Conservation (phyloP, 2,797 vertebrate genomes). For the Tarsius wallacei region DNA sequence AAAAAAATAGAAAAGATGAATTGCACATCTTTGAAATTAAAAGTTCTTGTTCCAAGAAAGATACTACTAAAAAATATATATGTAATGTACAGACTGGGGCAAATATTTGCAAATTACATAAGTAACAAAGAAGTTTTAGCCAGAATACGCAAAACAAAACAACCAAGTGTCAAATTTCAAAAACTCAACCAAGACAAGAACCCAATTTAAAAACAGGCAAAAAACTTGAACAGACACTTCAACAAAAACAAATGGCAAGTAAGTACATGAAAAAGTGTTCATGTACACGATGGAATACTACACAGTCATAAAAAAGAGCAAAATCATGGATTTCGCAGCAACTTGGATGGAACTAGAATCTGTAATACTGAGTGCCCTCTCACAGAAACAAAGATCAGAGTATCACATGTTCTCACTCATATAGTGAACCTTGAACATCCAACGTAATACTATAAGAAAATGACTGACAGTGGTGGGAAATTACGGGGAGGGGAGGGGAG, state of each 20-base stretch:
- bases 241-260: not conserved
- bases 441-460: too few species aligned
- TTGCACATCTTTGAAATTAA: slow-evolving; percentile 26
- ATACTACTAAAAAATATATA: not conserved
- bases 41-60: slow-evolving; percentile 41
- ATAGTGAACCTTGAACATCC: too few species aligned
- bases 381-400: too few species aligned
- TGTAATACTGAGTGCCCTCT: too few species aligned
- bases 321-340: too few species aligned
- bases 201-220: not conserved
- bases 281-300: too few species aligned
- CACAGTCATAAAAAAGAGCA: too few species aligned
- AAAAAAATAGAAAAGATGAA: not conserved
- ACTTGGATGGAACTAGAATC: too few species aligned
- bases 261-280: not conserved
- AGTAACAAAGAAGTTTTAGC: not conserved
- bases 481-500: too few species aligned
- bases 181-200: slow-evolving; percentile 33
- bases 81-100: not conserved
- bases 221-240: slow-evolving; percentile 4
- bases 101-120: slow-evolving; percentile 45
- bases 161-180: too few species aligned
- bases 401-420: too few species aligned
- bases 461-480: too few species aligned
- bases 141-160: not conserved